Conservation (phyloP, 2,113 vertebrate species). For the Rhodinocichla rosea region DNA sequence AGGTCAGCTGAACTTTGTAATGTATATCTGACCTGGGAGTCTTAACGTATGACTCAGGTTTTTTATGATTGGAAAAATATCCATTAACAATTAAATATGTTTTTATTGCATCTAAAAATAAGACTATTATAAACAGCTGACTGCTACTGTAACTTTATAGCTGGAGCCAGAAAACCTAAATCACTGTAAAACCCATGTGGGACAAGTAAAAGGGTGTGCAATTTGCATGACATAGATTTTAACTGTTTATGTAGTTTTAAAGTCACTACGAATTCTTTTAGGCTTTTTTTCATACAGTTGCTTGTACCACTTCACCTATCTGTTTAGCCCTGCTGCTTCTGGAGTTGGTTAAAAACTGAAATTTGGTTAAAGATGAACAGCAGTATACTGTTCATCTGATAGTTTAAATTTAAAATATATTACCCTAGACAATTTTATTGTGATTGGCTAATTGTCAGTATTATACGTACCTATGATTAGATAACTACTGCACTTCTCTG, state of each 20-base stretch:
- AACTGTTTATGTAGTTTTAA: background rate
- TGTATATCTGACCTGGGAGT: background rate
- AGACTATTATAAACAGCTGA: background rate
- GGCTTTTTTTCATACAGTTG: background rate
- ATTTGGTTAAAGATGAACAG: background rate
- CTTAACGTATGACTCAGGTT: background rate
- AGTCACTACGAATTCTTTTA: background rate
- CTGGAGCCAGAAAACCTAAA: background rate
- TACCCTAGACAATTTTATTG: background rate
- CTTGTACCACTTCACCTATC: background rate
- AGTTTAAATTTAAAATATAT: background rate
- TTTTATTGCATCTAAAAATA: background rate
- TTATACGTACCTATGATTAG: background rate
- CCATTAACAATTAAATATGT: background rate
- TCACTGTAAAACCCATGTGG: background rate
- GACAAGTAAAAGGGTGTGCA: background rate
- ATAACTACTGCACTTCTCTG: background rate
- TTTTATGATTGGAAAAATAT: background rate
- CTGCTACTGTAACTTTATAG: background rate
- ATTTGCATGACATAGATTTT: background rate
- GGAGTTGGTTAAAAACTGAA: constrained; percentile 11
- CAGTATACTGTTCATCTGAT: background rate
- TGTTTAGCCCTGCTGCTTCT: background rate
- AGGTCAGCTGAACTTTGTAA: background rate
- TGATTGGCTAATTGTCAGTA: background rate